Conservation (phyloP, 2,113 vertebrate species). For the Phyllopteryx taeniolatus region DNA sequence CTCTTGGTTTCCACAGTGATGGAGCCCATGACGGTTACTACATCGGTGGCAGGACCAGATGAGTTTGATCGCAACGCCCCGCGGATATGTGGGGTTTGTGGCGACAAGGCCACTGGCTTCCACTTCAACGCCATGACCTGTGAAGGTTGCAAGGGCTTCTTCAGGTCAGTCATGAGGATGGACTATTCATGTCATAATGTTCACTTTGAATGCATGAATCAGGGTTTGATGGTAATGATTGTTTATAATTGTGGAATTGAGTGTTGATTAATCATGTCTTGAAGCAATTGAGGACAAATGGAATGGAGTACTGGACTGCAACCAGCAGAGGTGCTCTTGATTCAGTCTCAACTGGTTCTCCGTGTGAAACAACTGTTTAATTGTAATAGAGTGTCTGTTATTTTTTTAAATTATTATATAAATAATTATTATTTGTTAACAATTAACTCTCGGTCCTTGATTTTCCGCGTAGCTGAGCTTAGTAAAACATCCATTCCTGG, state of each 20-base stretch:
- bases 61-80: constrained; percentile 85
- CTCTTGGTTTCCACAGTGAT: constrained; percentile 62
- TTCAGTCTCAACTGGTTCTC: neutral
- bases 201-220: neutral
- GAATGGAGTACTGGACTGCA: neutral
- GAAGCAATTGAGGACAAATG: neutral
- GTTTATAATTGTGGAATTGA: neutral
- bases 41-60: constrained; percentile 72
- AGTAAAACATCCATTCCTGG: neutral
- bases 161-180: constrained; percentile 75
- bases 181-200: neutral
- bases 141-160: constrained; percentile 98
- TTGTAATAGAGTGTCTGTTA: neutral
- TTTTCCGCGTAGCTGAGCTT: neutral
- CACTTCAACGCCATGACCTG: constrained; percentile 99
- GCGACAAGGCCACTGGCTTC: constrained; percentile 92
- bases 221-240: neutral
- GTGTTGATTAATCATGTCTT: neutral
- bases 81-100: constrained; percentile 91
- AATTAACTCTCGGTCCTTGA: neutral
- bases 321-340: neutral
- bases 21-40: constrained; percentile 80
- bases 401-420: neutral
- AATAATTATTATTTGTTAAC: neutral
- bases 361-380: neutral